Evolutionary conservation across 2,888 invertebrate species (phyloP).

Genomic region (Caenorhabditis wallacei): DNA sequence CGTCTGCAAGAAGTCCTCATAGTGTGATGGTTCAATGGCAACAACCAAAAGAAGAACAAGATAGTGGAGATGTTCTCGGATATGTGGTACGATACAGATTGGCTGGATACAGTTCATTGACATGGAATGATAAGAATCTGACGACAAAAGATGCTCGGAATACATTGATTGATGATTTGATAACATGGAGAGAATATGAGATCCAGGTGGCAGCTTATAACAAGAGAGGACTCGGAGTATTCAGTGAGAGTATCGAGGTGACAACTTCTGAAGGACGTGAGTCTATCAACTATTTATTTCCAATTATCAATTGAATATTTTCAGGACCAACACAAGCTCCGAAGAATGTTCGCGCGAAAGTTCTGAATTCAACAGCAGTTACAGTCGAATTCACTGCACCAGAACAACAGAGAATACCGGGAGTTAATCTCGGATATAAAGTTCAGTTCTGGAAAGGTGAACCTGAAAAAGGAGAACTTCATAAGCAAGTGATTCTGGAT

Average conservation of each 20-base stretch:
- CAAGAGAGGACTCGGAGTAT: conserved; percentile 95
- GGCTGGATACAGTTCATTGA: conserved; percentile 92
- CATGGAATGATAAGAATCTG: conserved; percentile 94
- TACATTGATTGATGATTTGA: conserved; percentile 91
- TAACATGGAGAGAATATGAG: conserved; percentile 98
- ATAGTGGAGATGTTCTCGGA: conserved; percentile 95
- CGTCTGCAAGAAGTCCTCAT: conserved; percentile 94
- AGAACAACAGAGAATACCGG: conserved; percentile 97
- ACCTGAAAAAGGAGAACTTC: conserved; percentile 53
- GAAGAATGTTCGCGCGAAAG: conserved; percentile 89
- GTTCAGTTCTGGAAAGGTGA: conserved; percentile 81
- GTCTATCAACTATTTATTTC: too few species aligned
- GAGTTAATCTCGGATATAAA: conserved; percentile 97
- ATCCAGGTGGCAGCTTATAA: conserved; percentile 96
- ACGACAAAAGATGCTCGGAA: conserved; percentile 86
- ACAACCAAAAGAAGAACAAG: conserved; percentile 93
- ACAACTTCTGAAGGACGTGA: conserved; percentile 93
- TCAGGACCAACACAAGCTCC: conserved; percentile 93
- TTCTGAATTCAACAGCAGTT: conserved; percentile 92
- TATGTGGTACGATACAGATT: conserved; percentile 90
- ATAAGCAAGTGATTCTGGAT: conserved; percentile 66
- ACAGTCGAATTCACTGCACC: conserved; percentile 96
- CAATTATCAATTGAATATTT: too few species aligned
- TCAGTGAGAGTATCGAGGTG: conserved; percentile 92
- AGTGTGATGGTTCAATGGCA: conserved; percentile 98